Base-by-base conservation (phyloP, 2,888 invertebrate genomes). In the Calliopum simillimum region DNA sequence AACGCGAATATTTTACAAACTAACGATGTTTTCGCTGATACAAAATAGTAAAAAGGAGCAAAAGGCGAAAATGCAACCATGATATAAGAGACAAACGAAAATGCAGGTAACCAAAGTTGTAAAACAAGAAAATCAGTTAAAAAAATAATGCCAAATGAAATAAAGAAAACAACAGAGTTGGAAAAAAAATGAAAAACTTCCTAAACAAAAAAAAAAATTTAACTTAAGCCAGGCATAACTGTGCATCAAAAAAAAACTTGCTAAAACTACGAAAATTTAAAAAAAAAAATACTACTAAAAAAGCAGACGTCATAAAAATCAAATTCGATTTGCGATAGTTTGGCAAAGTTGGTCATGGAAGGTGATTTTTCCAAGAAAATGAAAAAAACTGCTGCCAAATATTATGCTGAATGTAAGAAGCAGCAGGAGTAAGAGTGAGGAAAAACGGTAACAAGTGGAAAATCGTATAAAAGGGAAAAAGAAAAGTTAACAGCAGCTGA, bases 241-340 rank as follows among this genome's bases (percentile, higher is more conserved):
- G 53, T 19, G 23, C 11, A 23, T 13, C 19, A 61, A 41, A 16
- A 41, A 44, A 5, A 58, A 62, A 21, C 16, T n/a, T 23, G 43
- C 16, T n/a, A 41, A 61, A 8, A 44, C 14, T 44, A 13, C 4
- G 33, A 61, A 19, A 44, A n/a, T n/a, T n/a, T n/a, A 16, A 44
- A 19, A 61, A 61, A 58, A 56, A 49, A 49, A 49, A 13, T 16
- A 19, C 16, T 1, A 12, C 4, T 16, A 12, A 16, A 8, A 25
- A 8, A 56, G 16, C 43, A 43, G 43, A 59, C 58, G 58, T 16
- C 33, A 66, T 47, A 66, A 66, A 66, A 33, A 43, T 56, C 47
- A 58, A 58, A 56, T 66, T 58, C 56, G 66, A 58, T 58, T 58
- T 56, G 56, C 47, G 33, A 58, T 43, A 66, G 53, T 58, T 58